These are phyloP conservation scores for Chaetura pelagica DNA, from an alignment of 2,113 vertebrate genomes.

Conservation along the genomic window DNA sequence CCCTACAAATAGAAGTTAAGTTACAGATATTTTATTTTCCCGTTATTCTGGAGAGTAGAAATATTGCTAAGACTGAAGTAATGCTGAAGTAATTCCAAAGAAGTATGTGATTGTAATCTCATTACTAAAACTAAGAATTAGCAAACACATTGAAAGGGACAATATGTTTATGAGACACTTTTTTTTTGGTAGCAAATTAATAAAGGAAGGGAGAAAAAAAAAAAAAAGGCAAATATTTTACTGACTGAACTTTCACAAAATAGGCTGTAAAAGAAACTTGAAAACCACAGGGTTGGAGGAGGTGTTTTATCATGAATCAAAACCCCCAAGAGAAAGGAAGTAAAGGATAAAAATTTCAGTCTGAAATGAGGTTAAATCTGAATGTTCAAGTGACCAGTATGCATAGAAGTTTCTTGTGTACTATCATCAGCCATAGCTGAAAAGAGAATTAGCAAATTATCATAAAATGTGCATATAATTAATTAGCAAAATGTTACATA, in stretches of 20 bases:
- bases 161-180: background rate
- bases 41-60: background rate
- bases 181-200: background rate
- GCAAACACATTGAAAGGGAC: background rate
- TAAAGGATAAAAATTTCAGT: background rate
- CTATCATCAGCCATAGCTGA: background rate
- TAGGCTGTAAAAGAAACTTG: background rate
- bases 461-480: background rate
- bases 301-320: background rate
- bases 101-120: background rate
- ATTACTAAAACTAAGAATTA: background rate
- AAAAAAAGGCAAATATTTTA: background rate
- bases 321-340: background rate
- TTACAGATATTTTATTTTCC: conserved; percentile 5
- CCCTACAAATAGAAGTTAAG: background rate
- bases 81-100: background rate
- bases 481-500: background rate
- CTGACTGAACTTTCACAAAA: background rate
- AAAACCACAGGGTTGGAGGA: background rate
- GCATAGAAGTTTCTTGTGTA: background rate
- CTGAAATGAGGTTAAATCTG: background rate
- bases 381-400: background rate
- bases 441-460: background rate
- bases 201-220: background rate
- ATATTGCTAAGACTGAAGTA: background rate